Conservation (phyloP, 2,797 vertebrate species). For the Arvicola amphibius region DNA sequence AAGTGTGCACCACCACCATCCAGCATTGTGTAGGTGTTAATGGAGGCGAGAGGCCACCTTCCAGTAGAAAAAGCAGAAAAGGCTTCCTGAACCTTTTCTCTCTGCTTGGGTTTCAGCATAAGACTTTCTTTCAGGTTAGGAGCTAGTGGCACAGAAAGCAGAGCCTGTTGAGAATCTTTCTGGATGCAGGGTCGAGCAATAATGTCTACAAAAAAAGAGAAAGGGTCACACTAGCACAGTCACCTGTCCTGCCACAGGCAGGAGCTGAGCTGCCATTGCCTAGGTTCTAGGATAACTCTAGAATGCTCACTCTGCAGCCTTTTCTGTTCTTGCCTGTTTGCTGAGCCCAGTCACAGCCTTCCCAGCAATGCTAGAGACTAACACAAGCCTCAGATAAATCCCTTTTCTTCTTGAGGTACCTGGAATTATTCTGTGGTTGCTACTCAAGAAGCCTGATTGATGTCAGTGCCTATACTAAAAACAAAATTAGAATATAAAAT, state of each 20-base stretch:
- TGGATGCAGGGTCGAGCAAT: not conserved
- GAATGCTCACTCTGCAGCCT: not conserved
- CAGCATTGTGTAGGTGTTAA: not conserved
- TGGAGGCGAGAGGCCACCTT: not conserved
- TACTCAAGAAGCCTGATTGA: not conserved
- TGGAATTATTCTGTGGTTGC: slow-evolving; percentile 12
- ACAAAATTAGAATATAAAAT: slow-evolving; percentile 37
- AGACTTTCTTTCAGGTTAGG: not conserved
- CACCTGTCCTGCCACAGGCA: not conserved
- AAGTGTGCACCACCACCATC: not conserved
- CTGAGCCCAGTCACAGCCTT: not conserved
- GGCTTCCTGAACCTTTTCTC: not conserved
- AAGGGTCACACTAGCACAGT: not conserved
- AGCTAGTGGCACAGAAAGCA: not conserved
- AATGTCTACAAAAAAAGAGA: slow-evolving; percentile 15
- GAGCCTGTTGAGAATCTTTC: slow-evolving; percentile 1
- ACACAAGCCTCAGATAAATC: not conserved
- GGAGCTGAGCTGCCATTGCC: not conserved
- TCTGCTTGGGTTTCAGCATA: not conserved
- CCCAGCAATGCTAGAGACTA: not conserved
- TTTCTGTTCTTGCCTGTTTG: not conserved
- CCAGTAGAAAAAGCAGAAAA: not conserved
- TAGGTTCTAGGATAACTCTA: not conserved
- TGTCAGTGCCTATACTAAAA: slow-evolving; percentile 10
- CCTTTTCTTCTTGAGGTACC: slow-evolving; percentile 52